Conservation (phyloP, 2,797 vertebrate genomes). For the Lutjanus campechanus region DNA sequence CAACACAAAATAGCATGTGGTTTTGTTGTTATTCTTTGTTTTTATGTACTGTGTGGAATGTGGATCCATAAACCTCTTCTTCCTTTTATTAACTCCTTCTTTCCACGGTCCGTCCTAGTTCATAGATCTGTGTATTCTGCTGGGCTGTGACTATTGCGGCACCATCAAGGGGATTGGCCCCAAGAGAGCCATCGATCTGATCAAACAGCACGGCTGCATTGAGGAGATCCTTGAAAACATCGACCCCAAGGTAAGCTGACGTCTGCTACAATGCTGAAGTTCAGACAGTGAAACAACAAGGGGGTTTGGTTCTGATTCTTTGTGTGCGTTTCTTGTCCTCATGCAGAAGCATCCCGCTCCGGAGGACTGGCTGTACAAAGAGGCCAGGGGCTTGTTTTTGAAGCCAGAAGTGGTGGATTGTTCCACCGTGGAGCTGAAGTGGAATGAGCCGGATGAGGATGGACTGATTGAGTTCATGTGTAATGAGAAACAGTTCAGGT, state of each 20-base stretch:
- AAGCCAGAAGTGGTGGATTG: slow-evolving; percentile 92
- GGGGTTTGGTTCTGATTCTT: background rate
- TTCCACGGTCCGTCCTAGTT: slow-evolving; percentile 82
- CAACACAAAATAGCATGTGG: too few relatives aligned
- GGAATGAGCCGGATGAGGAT: slow-evolving; percentile 92
- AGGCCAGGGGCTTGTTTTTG: slow-evolving; percentile 92
- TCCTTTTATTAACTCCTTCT: too few relatives aligned
- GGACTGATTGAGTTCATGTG: slow-evolving; percentile 93
- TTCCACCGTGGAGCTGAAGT: slow-evolving; percentile 89
- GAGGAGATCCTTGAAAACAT: slow-evolving; percentile 94
- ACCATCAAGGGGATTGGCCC: slow-evolving; percentile 97
- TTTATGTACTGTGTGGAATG: too few relatives aligned
- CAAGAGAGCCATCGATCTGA: slow-evolving; percentile 95
- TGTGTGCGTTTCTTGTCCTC: background rate
- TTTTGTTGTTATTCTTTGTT: too few relatives aligned
- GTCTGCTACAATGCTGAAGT: background rate
- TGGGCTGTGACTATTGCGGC: slow-evolving; percentile 98
- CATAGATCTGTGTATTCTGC: slow-evolving; percentile 96
- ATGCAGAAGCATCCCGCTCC: slow-evolving; percentile 91
- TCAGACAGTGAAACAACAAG: fast-evolving
- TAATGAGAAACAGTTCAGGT: slow-evolving; percentile 95
- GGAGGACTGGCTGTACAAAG: slow-evolving; percentile 94
- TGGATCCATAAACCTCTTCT: background rate
- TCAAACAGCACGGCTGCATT: slow-evolving; percentile 92
- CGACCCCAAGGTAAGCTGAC: slow-evolving; percentile 84